Conservation (phyloP, 2,113 vertebrate genomes). For the Strix aluco region DNA sequence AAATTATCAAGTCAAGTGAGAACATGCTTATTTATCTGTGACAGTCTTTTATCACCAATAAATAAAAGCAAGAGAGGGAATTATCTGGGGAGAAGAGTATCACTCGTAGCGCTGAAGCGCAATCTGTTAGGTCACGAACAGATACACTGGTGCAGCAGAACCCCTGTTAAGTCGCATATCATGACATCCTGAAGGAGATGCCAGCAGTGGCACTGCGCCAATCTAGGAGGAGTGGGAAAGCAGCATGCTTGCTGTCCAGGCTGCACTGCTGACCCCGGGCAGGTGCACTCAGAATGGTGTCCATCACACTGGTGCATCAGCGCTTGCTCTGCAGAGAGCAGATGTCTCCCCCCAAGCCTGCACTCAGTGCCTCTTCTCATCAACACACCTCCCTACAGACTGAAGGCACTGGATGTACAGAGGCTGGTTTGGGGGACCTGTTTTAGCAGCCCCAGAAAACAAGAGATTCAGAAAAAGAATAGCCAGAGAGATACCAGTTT, state of each 20-base stretch:
- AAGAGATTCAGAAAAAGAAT: neutral
- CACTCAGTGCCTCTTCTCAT: neutral
- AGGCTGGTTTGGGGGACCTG: neutral
- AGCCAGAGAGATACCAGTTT: neutral
- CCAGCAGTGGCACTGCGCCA: neutral
- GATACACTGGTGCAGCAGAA: neutral
- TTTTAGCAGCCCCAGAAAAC: neutral
- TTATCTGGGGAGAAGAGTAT: neutral
- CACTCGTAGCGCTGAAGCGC: neutral
- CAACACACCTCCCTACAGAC: neutral
- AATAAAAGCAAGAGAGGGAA: conserved; percentile 35
- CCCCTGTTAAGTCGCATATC: neutral
- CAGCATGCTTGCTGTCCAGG: neutral
- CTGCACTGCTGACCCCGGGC: neutral
- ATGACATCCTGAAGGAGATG: neutral
- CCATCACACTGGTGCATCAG: neutral
- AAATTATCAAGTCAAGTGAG: conserved; percentile 64
- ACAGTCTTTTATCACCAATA: conserved; percentile 54
- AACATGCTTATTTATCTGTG: conserved; percentile 50
- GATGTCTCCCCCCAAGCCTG: neutral
- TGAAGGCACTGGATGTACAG: neutral
- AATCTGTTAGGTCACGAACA: neutral
- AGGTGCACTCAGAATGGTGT: neutral
- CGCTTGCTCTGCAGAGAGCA: neutral
- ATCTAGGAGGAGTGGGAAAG: neutral